A percentile compares a stretch with the other conserved stretches of the same genome.
These are phyloP conservation scores for Mesaphorura yosii DNA, from an alignment of 1,140 invertebrate genomes.

Conservation along the genomic window DNA sequence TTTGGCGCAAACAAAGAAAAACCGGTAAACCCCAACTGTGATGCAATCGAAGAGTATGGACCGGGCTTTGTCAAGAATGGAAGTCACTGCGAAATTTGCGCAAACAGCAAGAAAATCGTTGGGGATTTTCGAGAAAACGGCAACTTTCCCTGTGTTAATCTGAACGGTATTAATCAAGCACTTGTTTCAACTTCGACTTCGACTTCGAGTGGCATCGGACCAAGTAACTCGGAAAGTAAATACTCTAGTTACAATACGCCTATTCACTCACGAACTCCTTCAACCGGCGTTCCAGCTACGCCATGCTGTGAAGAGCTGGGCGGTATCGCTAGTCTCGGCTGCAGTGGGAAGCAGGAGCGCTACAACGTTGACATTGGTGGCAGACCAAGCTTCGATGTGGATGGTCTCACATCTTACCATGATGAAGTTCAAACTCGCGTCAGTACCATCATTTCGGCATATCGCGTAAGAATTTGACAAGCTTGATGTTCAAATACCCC, in stretches of 20 bases:
- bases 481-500: no score
- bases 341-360: no score
- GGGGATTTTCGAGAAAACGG: slow-evolving; percentile 26
- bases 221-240: slow-evolving; percentile 15
- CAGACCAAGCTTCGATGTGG: slow-evolving; percentile 41
- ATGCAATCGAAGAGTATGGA: no score
- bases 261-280: slow-evolving; percentile 35
- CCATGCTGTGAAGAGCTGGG: slow-evolving; percentile 24
- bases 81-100: slow-evolving; percentile 21
- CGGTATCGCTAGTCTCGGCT: not conserved
- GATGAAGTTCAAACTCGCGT: slow-evolving; percentile 66
- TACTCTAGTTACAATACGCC: slow-evolving; percentile 33
- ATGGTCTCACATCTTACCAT: slow-evolving; percentile 63
- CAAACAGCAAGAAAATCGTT: slow-evolving; percentile 16
- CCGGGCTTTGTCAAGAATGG: no score
- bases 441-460: slow-evolving; percentile 62
- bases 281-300: slow-evolving; percentile 35
- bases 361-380: not conserved
- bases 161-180: not conserved
- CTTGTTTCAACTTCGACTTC: slow-evolving; percentile 5
- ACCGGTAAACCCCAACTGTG: not conserved
- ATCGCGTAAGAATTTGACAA: slow-evolving; percentile 47
- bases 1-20: not conserved
- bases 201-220: slow-evolving; percentile 14
- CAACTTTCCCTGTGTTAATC: slow-evolving; percentile 34